Evolutionary conservation across 2,888 invertebrate genomes (phyloP).

Genomic region (Trichopoda pennipes): DNA sequence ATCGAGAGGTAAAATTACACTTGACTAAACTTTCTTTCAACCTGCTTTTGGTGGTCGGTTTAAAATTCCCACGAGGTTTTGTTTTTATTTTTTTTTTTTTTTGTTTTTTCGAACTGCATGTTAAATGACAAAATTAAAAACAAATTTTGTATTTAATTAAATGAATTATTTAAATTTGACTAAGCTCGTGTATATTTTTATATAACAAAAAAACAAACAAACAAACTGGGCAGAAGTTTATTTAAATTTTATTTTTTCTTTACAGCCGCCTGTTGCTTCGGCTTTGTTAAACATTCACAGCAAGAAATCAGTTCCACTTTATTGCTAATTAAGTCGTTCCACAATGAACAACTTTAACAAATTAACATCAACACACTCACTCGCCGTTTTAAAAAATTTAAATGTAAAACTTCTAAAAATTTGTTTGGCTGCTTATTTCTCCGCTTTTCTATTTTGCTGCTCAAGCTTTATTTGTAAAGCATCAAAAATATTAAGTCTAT

Average conservation of each 20-base stretch:
- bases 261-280: neutral
- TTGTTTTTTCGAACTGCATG: slow-evolving; percentile 16
- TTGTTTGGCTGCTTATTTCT: neutral
- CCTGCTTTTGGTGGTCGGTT: neutral
- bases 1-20: neutral
- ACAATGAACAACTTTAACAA: slow-evolving; percentile 52
- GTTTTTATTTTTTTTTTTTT: neutral
- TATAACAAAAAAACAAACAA: too few relatives aligned
- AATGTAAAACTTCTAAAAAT: neutral
- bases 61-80: slow-evolving; percentile 55
- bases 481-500: slow-evolving; percentile 35
- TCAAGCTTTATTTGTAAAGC: slow-evolving; percentile 26
- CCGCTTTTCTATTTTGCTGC: neutral
- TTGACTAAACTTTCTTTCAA: neutral
- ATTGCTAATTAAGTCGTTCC: slow-evolving; percentile 68
- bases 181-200: slow-evolving; percentile 20
- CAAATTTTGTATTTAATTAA: slow-evolving; percentile 20
- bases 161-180: slow-evolving; percentile 53
- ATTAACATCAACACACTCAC: slow-evolving; percentile 19
- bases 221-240: slow-evolving; percentile 31
- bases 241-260: slow-evolving; percentile 16
- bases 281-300: slow-evolving; percentile 18
- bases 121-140: slow-evolving; percentile 10
- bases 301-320: slow-evolving; percentile 65
- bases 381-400: slow-evolving; percentile 8